Conservation (phyloP, 2,888 invertebrate species). For the Hirtodrosophila alboralis region DNA sequence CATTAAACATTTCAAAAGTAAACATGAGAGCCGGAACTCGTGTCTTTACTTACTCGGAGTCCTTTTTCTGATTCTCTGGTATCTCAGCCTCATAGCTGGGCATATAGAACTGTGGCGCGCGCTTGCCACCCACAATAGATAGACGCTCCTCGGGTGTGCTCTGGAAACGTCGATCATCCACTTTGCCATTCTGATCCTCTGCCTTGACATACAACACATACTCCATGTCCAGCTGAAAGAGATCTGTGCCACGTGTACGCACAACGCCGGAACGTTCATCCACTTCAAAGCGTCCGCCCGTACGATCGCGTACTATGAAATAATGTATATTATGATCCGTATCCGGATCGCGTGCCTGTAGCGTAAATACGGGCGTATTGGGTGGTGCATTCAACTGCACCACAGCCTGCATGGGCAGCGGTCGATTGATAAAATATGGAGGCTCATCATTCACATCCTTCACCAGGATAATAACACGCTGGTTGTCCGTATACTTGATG, state of each 20-base stretch:
- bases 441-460: slow-evolving; percentile 98
- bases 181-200: slow-evolving; percentile 96
- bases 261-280: slow-evolving; percentile 97
- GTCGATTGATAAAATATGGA: slow-evolving; percentile 97
- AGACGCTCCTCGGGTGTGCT: slow-evolving; percentile 95
- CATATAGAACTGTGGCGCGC: slow-evolving; percentile 99
- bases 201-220: slow-evolving; percentile 98
- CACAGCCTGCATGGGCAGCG: slow-evolving; percentile 98
- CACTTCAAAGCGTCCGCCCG: slow-evolving; percentile 91
- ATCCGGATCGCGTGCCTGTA: slow-evolving; percentile 98
- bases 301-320: slow-evolving; percentile 96
- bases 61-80: slow-evolving; percentile 98
- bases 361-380: slow-evolving; percentile 98
- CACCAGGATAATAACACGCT: slow-evolving; percentile 96
- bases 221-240: slow-evolving; percentile 97
- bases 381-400: slow-evolving; percentile 97
- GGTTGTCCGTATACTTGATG: slow-evolving; percentile 93
- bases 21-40: no score
- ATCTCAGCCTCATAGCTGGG: slow-evolving; percentile 97
- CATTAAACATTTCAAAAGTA: slow-evolving; percentile 1
- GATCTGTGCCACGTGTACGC: slow-evolving; percentile 94
- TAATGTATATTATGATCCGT: slow-evolving; percentile 98
- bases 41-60: slow-evolving; percentile 97
- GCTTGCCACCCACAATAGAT: slow-evolving; percentile 98
- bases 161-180: slow-evolving; percentile 95